phyloP scores from a whole-genome alignment of 1,140 invertebrate species.

The Drosophila gunungcola region DNA sequence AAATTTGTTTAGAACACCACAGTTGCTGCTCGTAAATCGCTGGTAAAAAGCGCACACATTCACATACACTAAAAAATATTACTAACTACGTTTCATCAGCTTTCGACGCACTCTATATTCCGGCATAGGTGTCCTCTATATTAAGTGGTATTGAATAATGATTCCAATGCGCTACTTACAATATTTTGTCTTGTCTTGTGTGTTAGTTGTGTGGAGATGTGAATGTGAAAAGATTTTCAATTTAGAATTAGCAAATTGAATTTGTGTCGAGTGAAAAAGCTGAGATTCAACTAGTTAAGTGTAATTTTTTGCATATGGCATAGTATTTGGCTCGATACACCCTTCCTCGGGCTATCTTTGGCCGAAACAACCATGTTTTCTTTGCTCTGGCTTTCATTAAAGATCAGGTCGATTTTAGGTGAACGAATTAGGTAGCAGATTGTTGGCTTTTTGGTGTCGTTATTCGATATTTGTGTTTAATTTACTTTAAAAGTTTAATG shows the following conservation, averaged over 20 bases:
- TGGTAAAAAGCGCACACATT: constrained; percentile 70
- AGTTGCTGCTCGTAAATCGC: constrained; percentile 77
- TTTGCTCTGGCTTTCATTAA: constrained; percentile 32
- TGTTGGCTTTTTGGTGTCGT: constrained; percentile 49
- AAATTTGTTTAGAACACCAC: constrained; percentile 74
- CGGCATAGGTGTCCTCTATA: constrained; percentile 32
- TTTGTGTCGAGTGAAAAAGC: constrained; percentile 43
- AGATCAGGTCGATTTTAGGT: constrained; percentile 46
- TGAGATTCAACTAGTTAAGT: constrained; percentile 47
- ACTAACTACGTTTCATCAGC: constrained; percentile 71
- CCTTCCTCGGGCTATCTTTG: background rate
- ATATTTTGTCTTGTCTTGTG: constrained; percentile 16
- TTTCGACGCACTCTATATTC: constrained; percentile 48
- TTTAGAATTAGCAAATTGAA: constrained; percentile 50
- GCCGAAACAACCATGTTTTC: constrained; percentile 28
- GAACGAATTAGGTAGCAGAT: constrained; percentile 55
- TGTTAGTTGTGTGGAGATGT: constrained; percentile 23
- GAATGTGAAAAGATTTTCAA: constrained; percentile 38
- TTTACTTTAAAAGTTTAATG: constrained; percentile 69
- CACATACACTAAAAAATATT: constrained; percentile 62
- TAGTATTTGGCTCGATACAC: constrained; percentile 8
- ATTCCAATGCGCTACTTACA: constrained; percentile 58
- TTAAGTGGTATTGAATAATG: constrained; percentile 41
- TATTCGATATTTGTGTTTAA: constrained; percentile 66
- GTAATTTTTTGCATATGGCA: constrained; percentile 32